Evolutionary conservation across 2,888 invertebrate species (phyloP).

Genomic region (Oligia strigilis): DNA sequence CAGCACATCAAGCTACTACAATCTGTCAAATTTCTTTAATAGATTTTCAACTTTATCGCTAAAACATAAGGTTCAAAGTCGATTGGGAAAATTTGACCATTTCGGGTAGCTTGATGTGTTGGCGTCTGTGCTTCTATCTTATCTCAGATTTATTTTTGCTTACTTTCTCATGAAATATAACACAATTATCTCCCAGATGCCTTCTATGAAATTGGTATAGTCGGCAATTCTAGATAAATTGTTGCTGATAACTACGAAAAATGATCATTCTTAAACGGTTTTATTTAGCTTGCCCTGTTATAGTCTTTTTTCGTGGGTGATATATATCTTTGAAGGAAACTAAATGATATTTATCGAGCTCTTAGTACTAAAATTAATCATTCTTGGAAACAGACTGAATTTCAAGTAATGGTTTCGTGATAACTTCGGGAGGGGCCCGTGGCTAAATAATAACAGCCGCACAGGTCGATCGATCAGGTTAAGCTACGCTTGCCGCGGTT

Average conservation of each 20-base stretch:
- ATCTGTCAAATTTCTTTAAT: no score
- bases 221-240: conserved; percentile 35
- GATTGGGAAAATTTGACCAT: no score
- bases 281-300: neutral
- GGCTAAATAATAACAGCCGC: no score
- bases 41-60: no score
- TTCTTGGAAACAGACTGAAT: neutral
- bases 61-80: no score
- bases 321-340: conserved; percentile 11
- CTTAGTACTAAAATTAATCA: conserved; percentile 1
- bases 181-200: conserved; percentile 20
- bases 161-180: conserved; percentile 17
- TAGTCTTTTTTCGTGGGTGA: conserved; percentile 4
- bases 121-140: neutral
- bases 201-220: conserved; percentile 27
- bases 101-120: no score
- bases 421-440: no score
- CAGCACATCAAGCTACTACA: no score
- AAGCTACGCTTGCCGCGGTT: no score
- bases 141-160: neutral
- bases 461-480: no score
- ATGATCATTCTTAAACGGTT: conserved; percentile 1
- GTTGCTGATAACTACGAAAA: conserved; percentile 23
- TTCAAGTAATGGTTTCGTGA: neutral
- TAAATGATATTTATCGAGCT: conserved; percentile 2